Evolutionary conservation across 1,140 invertebrate genomes (phyloP).

Genomic region (Lethrus apterus): DNA sequence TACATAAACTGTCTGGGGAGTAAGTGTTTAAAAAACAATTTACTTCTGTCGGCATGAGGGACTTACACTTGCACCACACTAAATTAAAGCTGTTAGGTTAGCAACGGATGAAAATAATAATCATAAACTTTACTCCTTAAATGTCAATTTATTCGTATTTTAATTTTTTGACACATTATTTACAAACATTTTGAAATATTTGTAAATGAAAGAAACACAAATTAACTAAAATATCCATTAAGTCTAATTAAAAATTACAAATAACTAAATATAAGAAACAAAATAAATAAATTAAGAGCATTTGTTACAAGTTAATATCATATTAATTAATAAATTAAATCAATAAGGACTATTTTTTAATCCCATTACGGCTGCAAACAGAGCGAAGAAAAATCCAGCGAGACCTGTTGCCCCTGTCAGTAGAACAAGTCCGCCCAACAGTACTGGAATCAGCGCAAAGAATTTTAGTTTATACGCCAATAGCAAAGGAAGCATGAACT

Average conservation of each 20-base stretch:
- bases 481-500: conserved; percentile 64
- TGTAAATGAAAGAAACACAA: background rate
- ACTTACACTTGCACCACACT: no score
- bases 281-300: conserved; percentile 6
- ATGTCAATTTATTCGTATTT: no score
- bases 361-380: conserved; percentile 60
- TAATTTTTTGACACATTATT: no score
- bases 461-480: conserved; percentile 78
- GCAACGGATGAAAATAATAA: no score
- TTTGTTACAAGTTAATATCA: background rate
- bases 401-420: conserved; percentile 67
- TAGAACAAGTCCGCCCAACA: conserved; percentile 64
- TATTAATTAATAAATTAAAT: conserved; percentile 19
- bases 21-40: no score
- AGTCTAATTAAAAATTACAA: conserved; percentile 1
- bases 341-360: conserved; percentile 27
- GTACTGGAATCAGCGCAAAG: conserved; percentile 64
- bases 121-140: no score
- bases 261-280: conserved; percentile 4
- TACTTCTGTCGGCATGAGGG: no score
- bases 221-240: conserved; percentile 2
- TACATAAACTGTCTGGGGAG: no score
- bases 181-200: no score
- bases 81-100: no score
- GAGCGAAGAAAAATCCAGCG: conserved; percentile 77